Evolutionary conservation across 2,113 vertebrate genomes (phyloP).

Genomic region (Corvus hawaiiensis): DNA sequence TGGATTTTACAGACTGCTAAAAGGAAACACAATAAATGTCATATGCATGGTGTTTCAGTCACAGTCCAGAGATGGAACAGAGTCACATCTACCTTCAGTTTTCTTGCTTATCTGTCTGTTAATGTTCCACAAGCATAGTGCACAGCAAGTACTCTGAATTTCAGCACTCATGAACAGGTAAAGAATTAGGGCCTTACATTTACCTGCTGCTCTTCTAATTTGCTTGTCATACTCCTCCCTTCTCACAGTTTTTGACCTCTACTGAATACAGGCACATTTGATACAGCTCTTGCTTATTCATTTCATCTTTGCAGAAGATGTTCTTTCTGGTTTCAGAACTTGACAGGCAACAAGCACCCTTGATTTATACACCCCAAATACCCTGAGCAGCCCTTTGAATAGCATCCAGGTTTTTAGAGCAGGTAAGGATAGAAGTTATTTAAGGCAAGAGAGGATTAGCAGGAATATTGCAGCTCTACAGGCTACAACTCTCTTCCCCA

Average conservation of each 20-base stretch:
- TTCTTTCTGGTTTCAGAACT: not conserved
- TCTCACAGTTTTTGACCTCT: not conserved
- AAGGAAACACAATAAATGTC: not conserved
- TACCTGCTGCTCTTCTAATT: not conserved
- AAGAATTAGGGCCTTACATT: not conserved
- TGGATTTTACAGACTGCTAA: not conserved
- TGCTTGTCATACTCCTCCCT: not conserved
- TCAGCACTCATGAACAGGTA: not conserved
- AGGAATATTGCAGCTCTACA: not conserved
- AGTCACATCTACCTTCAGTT: not conserved
- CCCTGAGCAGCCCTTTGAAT: not conserved
- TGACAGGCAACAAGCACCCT: not conserved
- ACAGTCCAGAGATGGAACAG: not conserved
- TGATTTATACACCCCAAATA: not conserved
- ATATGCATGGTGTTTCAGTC: not conserved
- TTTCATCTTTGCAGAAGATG: not conserved
- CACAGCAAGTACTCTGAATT: not conserved
- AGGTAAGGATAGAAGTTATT: not conserved
- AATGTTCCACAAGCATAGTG: not conserved
- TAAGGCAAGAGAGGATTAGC: not conserved
- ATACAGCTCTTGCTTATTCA: not conserved
- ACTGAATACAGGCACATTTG: not conserved
- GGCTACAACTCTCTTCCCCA: not conserved
- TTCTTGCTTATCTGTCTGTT: not conserved
- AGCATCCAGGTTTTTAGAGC: not conserved